Evolutionary conservation across 1,140 invertebrate genomes (phyloP), one percentile per base, ranked within the genome.

Genomic region (Onthophagus taurus): DNA sequence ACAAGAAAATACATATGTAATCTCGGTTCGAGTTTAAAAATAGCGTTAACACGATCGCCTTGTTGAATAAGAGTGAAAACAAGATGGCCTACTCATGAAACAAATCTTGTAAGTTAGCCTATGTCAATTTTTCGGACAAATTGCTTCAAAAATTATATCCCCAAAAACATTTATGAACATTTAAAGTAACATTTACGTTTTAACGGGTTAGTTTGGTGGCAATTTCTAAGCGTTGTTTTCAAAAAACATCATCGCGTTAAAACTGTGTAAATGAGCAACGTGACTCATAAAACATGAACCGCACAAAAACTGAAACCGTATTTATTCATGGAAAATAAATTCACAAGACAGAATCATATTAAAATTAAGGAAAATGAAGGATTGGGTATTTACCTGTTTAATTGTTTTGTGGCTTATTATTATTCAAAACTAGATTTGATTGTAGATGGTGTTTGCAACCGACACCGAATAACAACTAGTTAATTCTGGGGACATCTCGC

Each of bases 21-120:
- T 45, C 49, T 48, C 20, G 37, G 18, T 43, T 52, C 46, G 51
- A 39, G 53, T 51, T 44, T 58, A 58, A 61, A 64, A 64, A 64
- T 64, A 64, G 61, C 55, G 43, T 29, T 34, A 39, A 52, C 44
- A 49, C 45, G 47, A 53, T 48, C 49, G 53, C 45, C 39, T 18
- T 55, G 49, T 62, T 62, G 59, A 53, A 57, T 59, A 59, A 63
- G 50, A 57, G 45, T 52, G 54, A 57, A 60, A 38, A 63, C 59
- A 63, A 59, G 53, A 61, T 59, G 60, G 57, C 24, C 31, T 38
- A 11, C 46, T 31, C 38, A 31, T n/a, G n/a, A 31, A 49, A 49
- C 43, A 47, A 41, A 41, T 34, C 45, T 33, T 47, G 45, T 47
- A 47, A 47, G 41, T 52, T 14, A 13, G 26, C 11, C 12, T 33